Conservation (phyloP, 2,113 vertebrate genomes). For the Anguilla japonica region DNA sequence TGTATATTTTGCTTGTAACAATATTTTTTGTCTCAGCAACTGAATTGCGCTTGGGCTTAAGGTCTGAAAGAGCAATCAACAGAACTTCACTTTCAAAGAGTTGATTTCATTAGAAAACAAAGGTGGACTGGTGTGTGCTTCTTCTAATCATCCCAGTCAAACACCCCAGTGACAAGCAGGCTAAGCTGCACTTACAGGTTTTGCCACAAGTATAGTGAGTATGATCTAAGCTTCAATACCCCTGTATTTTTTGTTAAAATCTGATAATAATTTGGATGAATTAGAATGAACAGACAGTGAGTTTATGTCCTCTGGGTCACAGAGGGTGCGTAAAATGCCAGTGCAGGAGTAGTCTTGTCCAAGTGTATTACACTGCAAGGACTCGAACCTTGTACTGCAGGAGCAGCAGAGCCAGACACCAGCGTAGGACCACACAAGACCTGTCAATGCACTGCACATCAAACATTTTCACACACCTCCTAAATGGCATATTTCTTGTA, state of each 20-base stretch:
- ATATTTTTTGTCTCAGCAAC: too few relatives aligned
- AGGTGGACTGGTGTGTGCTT: not conserved
- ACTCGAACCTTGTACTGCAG: conserved; percentile 46
- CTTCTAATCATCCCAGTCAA: not conserved
- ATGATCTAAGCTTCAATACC: too few relatives aligned
- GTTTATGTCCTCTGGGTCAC: not conserved
- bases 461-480: not conserved
- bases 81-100: not conserved
- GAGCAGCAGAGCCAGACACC: conserved; percentile 42
- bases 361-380: conserved; percentile 45
- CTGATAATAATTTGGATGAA: too few relatives aligned
- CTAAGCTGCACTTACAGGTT: not conserved
- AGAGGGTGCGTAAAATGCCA: not conserved
- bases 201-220: not conserved
- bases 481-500: not conserved
- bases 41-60: not conserved
- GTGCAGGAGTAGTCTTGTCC: not conserved
- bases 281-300: too few relatives aligned
- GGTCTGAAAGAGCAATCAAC: not conserved
- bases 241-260: too few relatives aligned
- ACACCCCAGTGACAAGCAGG: not conserved
- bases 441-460: not conserved
- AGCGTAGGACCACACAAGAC: conserved; percentile 26
- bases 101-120: not conserved
- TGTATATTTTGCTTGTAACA: too few relatives aligned